A percentile compares a stretch with the other conserved stretches of the same genome.
phyloP scores from a whole-genome alignment of 64 coral and sea anemone genomes.

The Montipora sp. region DNA sequence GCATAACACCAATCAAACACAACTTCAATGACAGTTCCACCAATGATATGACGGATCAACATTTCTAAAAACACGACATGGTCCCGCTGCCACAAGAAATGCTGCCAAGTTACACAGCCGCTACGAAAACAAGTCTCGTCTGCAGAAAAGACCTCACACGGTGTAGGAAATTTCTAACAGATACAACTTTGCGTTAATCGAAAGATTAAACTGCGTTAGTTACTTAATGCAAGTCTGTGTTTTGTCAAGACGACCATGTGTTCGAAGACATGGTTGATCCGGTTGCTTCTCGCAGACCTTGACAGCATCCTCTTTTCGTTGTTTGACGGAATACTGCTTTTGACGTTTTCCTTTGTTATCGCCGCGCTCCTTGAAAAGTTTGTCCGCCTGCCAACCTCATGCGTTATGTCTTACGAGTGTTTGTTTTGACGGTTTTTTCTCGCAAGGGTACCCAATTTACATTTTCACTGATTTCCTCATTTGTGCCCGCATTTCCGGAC shows the following conservation, averaged over 20 bases:
- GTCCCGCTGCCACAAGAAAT: no score
- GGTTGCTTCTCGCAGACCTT: background rate
- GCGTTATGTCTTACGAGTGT: background rate
- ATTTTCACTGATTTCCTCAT: background rate
- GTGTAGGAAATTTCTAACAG: background rate
- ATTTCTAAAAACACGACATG: background rate
- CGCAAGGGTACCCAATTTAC: background rate
- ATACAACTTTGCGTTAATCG: background rate
- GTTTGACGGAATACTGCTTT: background rate
- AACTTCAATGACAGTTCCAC: background rate
- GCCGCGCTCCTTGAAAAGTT: background rate
- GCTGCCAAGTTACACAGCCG: background rate
- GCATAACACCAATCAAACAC: constrained; percentile 8
- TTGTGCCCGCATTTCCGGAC: background rate
- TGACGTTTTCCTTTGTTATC: background rate
- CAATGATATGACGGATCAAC: background rate
- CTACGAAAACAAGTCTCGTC: constrained; percentile 11
- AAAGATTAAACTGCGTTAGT: background rate
- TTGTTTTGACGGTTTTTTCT: constrained; percentile 3
- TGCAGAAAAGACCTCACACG: constrained; percentile 36
- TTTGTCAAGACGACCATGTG: no score
- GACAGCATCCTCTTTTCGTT: background rate
- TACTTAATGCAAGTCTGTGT: no score
- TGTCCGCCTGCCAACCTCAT: constrained; percentile 2
- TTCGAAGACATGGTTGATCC: background rate